phyloP scores from a whole-genome alignment of 2,888 invertebrate genomes.

The Dasypolia templi region DNA sequence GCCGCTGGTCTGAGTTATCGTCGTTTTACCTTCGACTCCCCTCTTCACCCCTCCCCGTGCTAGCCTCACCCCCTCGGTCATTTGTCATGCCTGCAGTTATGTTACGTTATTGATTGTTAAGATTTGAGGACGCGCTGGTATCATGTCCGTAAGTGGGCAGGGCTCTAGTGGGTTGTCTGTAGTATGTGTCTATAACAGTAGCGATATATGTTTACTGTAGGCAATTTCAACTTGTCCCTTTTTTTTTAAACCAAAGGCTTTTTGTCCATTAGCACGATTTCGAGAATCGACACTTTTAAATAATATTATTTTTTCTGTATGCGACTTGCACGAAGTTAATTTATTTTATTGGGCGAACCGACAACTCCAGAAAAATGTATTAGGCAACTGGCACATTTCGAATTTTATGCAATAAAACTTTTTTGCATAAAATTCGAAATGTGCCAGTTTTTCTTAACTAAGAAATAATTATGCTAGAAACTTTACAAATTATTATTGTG shows the following conservation, averaged over 20 bases:
- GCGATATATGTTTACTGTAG: background rate
- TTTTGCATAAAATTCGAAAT: too few relatives aligned
- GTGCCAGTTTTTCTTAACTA: too few relatives aligned
- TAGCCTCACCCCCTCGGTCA: conserved; percentile 62
- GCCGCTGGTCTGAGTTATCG: conserved; percentile 78
- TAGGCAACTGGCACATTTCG: too few relatives aligned
- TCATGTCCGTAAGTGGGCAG: conserved; percentile 40
- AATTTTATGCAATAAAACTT: too few relatives aligned
- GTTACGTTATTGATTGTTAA: conserved; percentile 77
- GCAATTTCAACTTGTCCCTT: background rate
- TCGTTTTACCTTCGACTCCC: conserved; percentile 69
- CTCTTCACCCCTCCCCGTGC: conserved; percentile 17
- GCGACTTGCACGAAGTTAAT: too few relatives aligned
- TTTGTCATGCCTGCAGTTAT: conserved; percentile 78
- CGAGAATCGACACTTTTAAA: too few relatives aligned
- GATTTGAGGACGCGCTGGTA: conserved; percentile 50
- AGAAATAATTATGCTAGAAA: too few relatives aligned
- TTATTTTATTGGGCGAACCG: too few relatives aligned
- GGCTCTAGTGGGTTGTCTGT: background rate
- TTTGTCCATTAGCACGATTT: too few relatives aligned
- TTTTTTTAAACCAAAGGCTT: background rate
- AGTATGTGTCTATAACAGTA: background rate
- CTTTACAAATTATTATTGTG: too few relatives aligned
- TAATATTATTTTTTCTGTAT: too few relatives aligned
- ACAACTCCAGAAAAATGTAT: too few relatives aligned